Percentiles rank a stretch among this genome's conserved stretches.
Evolutionary conservation across 2,797 vertebrate genomes (phyloP).

Genomic region (Rhabdophis nuchalis): DNA sequence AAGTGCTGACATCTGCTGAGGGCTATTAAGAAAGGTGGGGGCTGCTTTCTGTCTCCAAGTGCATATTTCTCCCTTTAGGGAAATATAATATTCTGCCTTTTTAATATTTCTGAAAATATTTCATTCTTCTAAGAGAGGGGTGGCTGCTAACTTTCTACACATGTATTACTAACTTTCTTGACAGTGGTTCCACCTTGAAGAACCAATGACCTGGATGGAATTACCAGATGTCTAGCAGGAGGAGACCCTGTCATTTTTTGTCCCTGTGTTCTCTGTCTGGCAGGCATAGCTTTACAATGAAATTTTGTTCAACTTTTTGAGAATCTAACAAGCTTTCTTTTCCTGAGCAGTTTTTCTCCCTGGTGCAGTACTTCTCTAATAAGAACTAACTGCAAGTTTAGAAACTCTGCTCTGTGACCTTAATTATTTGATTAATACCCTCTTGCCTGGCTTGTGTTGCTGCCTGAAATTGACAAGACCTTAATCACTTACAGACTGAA

Average conservation of each 20-base stretch:
- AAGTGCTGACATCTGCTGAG: too few relatives aligned
- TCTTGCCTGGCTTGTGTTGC: background rate
- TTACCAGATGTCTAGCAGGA: background rate
- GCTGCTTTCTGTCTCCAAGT: too few relatives aligned
- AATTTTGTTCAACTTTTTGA: background rate
- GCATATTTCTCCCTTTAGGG: too few relatives aligned
- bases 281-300: background rate
- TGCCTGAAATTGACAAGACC: background rate
- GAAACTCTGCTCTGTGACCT: background rate
- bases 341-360: background rate
- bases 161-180: background rate
- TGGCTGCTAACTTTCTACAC: background rate
- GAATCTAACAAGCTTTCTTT: background rate
- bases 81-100: too few relatives aligned
- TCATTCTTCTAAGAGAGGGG: too few relatives aligned
- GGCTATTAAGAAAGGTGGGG: too few relatives aligned
- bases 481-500: background rate
- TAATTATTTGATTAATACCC: background rate
- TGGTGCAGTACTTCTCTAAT: background rate
- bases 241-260: background rate
- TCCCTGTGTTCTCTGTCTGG: background rate
- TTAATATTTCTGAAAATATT: too few relatives aligned
- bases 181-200: background rate
- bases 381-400: background rate
- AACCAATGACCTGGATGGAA: background rate